Evolutionary conservation across 2,797 vertebrate species (phyloP), one percentile per base, ranked within the genome.

Genomic region (Hyperoplus immaculatus): DNA sequence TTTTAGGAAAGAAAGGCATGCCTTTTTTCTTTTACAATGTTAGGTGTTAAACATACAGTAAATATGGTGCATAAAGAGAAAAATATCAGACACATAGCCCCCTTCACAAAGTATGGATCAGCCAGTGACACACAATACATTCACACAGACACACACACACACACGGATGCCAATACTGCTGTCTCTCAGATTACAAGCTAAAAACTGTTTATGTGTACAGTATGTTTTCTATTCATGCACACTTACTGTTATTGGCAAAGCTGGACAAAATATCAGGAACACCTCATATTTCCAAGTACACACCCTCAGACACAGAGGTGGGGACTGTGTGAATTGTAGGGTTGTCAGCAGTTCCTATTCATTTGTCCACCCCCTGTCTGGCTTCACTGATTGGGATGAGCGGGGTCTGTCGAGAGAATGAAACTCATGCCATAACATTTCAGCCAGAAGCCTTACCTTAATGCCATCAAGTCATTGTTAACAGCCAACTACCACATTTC

Each of bases 361-460:
- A 73, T 75, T 41, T 61, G 6, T 68, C 57, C 54, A 41, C 55
- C 2, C 7, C 3, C 6, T 0, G 5, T 51, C 36, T 53, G 43
- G 11, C 36, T 67, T 39, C n/a, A 47, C 18, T 38, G 16, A 39
- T 41, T 0, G 15, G 43, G 5, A 80, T 39, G 59, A 76, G 58
- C 68, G 43, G 55, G 50, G 58, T 65, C 72, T 81, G 51, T 84
- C 50, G 18, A 21, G 21, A 21, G 11, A 51, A 39, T n/a, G 18
- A 65, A 72, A 45, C 43, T 0, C 62, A 60, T 78, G 9, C 7
- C 36, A 47, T 21, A 76, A 60, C 65, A 11, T 67, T 64, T 87
- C 58, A 71, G 78, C 85, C 82, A 57, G 69, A 93, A 78, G 94
- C 94, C 93, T 95, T 95, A 95, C 93, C 67, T 47, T 64, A 83